phyloP scores from a whole-genome alignment of 2,113 vertebrate species.

The Mobula hypostoma region DNA sequence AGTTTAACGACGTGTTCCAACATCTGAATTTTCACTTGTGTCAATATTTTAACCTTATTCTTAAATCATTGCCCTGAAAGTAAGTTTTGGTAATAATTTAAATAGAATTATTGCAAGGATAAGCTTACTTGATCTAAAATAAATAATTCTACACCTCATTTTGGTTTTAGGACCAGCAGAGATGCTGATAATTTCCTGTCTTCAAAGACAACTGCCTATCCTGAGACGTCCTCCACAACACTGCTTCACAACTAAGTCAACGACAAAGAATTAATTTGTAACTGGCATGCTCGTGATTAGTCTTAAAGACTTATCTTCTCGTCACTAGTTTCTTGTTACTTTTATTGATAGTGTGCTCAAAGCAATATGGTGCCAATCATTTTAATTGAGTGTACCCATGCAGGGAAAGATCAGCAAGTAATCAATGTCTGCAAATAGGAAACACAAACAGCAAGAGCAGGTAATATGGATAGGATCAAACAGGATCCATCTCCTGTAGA shows the following conservation, averaged over 20 bases:
- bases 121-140: not conserved
- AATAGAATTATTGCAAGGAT: not conserved
- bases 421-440: not conserved
- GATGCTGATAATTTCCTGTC: not conserved
- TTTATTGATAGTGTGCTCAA: not conserved
- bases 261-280: too few relatives aligned
- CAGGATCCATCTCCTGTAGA: not conserved
- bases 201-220: not conserved
- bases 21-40: not conserved
- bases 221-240: too few relatives aligned
- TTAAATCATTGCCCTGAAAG: not conserved
- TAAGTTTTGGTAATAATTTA: not conserved
- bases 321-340: too few relatives aligned
- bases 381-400: not conserved
- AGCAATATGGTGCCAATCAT: not conserved
- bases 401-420: not conserved
- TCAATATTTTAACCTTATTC: not conserved
- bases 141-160: not conserved
- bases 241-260: too few relatives aligned
- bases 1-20: not conserved
- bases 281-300: too few relatives aligned
- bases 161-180: not conserved
- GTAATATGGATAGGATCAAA: not conserved
- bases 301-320: too few relatives aligned
- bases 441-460: not conserved